A percentile compares a stretch with the other conserved stretches of the same genome.
These are phyloP conservation scores for Himalopsyche tibetana DNA, from an alignment of 2,888 invertebrate species.

Conservation along the genomic window DNA sequence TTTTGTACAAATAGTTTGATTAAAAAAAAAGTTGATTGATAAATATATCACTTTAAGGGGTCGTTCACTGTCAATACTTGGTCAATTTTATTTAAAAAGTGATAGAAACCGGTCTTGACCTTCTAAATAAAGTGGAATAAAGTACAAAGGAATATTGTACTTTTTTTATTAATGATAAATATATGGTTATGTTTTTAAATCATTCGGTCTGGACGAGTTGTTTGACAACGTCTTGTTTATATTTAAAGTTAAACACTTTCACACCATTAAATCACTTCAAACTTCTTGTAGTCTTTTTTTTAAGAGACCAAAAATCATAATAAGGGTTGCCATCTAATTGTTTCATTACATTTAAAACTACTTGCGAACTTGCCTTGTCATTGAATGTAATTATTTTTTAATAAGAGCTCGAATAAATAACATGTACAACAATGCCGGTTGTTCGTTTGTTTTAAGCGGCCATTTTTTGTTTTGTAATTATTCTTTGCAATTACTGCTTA, in stretches of 20 bases:
- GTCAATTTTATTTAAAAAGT: too few relatives aligned
- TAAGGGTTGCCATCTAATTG: conserved; percentile 54
- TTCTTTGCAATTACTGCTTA: conserved; percentile 35
- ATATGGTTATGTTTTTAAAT: too few relatives aligned
- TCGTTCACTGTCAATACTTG: too few relatives aligned
- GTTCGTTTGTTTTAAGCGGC: conserved; percentile 40
- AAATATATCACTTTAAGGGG: too few relatives aligned
- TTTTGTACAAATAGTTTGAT: too few relatives aligned
- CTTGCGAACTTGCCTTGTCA: conserved; percentile 20
- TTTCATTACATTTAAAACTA: conserved; percentile 51
- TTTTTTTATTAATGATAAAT: too few relatives aligned
- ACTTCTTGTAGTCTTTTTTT: conserved; percentile 48
- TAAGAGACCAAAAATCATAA: conserved; percentile 33
- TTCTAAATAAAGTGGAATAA: too few relatives aligned
- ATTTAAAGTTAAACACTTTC: conserved; percentile 46
- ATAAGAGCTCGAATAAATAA: conserved; percentile 32
- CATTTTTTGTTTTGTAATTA: conserved; percentile 35
- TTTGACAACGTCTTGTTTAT: not conserved
- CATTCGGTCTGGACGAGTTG: not conserved
- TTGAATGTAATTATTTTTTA: conserved; percentile 37
- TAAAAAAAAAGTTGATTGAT: too few relatives aligned
- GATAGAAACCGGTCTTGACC: too few relatives aligned
- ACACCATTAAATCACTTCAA: conserved; percentile 50
- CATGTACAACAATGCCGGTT: conserved; percentile 37
- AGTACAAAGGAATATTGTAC: too few relatives aligned